A percentile compares a stretch with the other conserved stretches of the same genome.
These are phyloP conservation scores for Enoplolaimus lenunculus DNA, from an alignment of 2,888 invertebrate genomes.

Conservation along the genomic window DNA sequence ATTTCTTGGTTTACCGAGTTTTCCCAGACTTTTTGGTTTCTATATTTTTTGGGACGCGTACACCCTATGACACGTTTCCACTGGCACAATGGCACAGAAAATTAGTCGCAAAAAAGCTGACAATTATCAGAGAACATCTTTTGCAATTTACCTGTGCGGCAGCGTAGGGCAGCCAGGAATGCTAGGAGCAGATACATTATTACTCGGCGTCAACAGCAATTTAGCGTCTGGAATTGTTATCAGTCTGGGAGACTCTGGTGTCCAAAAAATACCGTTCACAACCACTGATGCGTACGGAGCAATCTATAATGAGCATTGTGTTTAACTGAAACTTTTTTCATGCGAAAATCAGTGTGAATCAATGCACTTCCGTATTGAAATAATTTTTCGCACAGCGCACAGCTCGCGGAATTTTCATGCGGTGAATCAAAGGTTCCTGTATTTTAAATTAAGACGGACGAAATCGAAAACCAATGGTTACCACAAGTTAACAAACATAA, in stretches of 20 bases:
- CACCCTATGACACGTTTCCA: too few species aligned
- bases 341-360: too few species aligned
- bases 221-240: constrained; percentile 97
- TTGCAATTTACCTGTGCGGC: constrained; percentile 25
- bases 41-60: too few species aligned
- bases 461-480: too few species aligned
- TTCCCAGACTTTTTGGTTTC: too few species aligned
- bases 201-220: constrained; percentile 52
- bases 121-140: not conserved
- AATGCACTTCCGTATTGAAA: not conserved
- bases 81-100: too few species aligned
- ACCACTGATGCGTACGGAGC: constrained; percentile 94
- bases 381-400: not conserved
- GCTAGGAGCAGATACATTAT: constrained; percentile 22
- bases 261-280: constrained; percentile 98
- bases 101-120: not conserved
- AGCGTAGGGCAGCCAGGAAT: constrained; percentile 27
- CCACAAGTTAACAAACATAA: too few species aligned
- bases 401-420: too few species aligned
- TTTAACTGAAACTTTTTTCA: not conserved
- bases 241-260: constrained; percentile 82
- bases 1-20: too few species aligned
- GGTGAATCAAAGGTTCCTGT: too few species aligned
- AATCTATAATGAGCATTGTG: constrained; percentile 49
- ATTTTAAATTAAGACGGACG: too few species aligned